Percentiles rank a stretch among this genome's conserved stretches.
phyloP scores from a whole-genome alignment of 2,113 vertebrate species.

The Acrocephalus arundinaceus region DNA sequence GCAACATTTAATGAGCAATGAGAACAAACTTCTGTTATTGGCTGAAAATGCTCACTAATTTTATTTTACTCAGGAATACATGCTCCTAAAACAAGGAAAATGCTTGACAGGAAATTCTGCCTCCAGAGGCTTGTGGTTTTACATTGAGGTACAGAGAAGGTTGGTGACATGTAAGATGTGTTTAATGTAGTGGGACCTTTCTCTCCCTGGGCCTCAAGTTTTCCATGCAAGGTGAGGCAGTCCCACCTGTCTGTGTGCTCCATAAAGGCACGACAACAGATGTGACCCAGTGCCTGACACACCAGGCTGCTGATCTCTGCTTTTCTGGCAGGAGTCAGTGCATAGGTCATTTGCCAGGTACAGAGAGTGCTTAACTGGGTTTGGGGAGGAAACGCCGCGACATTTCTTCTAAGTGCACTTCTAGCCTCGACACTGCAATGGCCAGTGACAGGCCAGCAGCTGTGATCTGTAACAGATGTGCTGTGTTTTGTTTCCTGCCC shows the following conservation, averaged over 20 bases:
- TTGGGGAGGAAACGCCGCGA: neutral
- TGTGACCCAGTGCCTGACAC: neutral
- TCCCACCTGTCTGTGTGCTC: neutral
- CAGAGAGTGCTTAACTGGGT: neutral
- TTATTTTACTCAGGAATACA: neutral
- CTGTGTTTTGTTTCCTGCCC: neutral
- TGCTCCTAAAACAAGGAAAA: neutral
- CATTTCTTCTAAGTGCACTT: neutral
- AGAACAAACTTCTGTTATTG: conserved; percentile 12
- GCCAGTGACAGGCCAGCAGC: neutral
- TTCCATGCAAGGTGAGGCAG: neutral
- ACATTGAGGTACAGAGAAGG: neutral
- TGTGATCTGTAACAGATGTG: conserved; percentile 14
- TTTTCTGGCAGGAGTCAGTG: neutral
- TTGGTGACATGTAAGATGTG: neutral
- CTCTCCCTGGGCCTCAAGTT: neutral
- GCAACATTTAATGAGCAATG: neutral
- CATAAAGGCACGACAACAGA: neutral
- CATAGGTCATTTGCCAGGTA: neutral
- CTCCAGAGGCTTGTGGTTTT: neutral
- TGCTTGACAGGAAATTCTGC: neutral
- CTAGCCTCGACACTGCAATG: neutral
- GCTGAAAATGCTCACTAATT: neutral
- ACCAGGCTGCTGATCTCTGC: neutral
- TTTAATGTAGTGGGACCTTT: neutral